Evolutionary conservation across 2,797 vertebrate species (phyloP).

Genomic region (Micrastur ruficollis): DNA sequence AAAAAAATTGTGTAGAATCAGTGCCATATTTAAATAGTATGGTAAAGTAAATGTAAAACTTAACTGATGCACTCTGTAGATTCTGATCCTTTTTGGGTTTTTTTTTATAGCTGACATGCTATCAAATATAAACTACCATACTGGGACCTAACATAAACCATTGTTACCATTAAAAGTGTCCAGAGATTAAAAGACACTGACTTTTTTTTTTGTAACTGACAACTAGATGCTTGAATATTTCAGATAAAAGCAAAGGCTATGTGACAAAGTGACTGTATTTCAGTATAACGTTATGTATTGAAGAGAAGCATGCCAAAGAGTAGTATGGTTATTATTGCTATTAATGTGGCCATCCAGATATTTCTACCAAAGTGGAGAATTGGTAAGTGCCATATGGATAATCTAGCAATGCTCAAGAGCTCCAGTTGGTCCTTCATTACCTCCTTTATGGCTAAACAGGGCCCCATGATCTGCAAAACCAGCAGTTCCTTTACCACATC

Average conservation of each 20-base stretch:
- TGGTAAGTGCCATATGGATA: background rate
- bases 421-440: background rate
- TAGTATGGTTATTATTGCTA: background rate
- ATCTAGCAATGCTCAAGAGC: background rate
- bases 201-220: background rate
- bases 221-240: background rate
- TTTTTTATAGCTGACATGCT: background rate
- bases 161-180: background rate
- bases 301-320: background rate
- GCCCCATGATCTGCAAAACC: background rate
- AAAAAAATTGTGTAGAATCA: background rate
- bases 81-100: background rate
- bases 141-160: background rate
- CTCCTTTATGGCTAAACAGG: background rate
- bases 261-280: background rate
- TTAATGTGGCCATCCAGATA: background rate
- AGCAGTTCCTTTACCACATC: background rate
- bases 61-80: background rate
- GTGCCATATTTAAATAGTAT: background rate
- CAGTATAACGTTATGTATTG: background rate
- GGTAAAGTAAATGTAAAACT: background rate
- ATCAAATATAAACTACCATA: background rate
- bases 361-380: background rate
- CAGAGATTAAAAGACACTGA: background rate
- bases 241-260: background rate